Evolutionary conservation across 2,113 vertebrate species (phyloP).

Genomic region (Porphyrio hochstetteri): DNA sequence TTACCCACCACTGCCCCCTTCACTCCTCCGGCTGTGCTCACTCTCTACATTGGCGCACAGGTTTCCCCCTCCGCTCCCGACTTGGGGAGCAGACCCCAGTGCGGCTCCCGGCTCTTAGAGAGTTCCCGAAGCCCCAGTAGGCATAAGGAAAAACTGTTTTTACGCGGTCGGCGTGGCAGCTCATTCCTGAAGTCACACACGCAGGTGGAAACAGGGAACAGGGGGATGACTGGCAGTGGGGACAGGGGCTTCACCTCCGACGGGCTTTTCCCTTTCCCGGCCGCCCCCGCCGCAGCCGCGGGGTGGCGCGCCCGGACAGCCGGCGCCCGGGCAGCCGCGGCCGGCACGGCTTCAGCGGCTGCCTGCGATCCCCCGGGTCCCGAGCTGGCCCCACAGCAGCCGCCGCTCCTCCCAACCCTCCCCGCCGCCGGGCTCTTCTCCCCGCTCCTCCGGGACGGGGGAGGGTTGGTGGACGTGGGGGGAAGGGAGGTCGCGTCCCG

Average conservation of each 20-base stretch:
- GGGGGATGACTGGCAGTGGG: accelerated
- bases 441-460: neutral
- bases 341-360: neutral
- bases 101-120: neutral
- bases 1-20: neutral
- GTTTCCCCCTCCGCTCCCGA: accelerated
- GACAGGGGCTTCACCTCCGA: neutral
- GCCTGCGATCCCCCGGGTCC: neutral
- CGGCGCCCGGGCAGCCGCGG: neutral
- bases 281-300: neutral
- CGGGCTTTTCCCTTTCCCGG: neutral
- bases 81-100: accelerated
- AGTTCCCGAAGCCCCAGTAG: neutral
- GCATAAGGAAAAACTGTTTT: neutral
- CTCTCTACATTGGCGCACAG: accelerated
- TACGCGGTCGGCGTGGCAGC: neutral
- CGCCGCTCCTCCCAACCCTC: neutral
- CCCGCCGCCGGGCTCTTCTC: neutral
- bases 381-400: neutral
- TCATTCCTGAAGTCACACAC: accelerated
- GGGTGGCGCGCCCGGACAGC: constrained; percentile 52
- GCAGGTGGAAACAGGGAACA: accelerated
- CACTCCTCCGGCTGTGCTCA: neutral
- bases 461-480: neutral
- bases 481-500: neutral